Conservation (phyloP, 1,140 invertebrate species). For the Batillaria attramentaria region DNA sequence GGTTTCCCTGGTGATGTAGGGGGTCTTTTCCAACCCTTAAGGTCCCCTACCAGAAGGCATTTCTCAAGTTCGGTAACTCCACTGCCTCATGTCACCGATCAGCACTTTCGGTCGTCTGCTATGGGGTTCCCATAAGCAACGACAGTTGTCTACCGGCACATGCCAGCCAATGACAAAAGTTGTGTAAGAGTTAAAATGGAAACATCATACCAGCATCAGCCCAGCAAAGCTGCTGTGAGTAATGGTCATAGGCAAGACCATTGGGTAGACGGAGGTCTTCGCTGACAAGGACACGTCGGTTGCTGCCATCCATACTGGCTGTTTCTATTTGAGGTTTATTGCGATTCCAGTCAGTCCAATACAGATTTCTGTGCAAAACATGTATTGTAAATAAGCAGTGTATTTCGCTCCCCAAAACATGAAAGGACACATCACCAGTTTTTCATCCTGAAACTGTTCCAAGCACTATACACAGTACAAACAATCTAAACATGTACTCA, state of each 20-base stretch:
- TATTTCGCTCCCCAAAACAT: too few relatives aligned
- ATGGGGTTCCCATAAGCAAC: background rate
- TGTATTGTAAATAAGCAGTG: too few relatives aligned
- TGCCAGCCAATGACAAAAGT: too few relatives aligned
- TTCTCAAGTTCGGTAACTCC: background rate
- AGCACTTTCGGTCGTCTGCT: background rate
- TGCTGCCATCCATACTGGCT: conserved; percentile 92
- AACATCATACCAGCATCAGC: conserved; percentile 89
- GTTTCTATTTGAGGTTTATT: conserved; percentile 91
- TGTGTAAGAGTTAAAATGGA: too few relatives aligned
- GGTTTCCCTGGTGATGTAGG: too few relatives aligned
- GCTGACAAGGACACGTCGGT: conserved; percentile 77
- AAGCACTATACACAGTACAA: too few relatives aligned
- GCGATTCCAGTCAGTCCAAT: conserved; percentile 99
- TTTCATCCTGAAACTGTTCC: too few relatives aligned
- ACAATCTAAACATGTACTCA: too few relatives aligned
- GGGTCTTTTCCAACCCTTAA: too few relatives aligned
- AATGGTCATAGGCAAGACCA: conserved; percentile 81
- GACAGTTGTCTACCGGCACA: background rate
- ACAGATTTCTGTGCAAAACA: conserved; percentile 67
- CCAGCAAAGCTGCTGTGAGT: conserved; percentile 93
- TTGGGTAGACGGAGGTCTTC: conserved; percentile 77
- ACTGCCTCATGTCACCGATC: background rate
- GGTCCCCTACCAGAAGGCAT: too few relatives aligned
- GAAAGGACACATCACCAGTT: too few relatives aligned